These are phyloP conservation scores for Poliocrania exsul DNA, from an alignment of 2,797 vertebrate genomes.

Conservation along the genomic window DNA sequence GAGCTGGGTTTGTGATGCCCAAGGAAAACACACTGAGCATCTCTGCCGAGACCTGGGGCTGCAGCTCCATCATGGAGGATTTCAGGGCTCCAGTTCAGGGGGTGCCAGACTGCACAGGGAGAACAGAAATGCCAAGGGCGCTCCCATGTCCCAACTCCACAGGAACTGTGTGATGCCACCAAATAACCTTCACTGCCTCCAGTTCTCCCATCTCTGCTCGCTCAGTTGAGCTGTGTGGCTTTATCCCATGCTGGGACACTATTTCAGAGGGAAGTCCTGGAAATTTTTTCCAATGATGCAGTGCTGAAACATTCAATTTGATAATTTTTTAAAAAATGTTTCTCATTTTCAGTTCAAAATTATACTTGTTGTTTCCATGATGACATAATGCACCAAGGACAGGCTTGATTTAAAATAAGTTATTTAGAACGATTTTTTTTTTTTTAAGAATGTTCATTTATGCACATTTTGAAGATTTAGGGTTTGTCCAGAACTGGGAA, in stretches of 20 bases:
- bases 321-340: not conserved
- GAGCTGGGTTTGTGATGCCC: not conserved
- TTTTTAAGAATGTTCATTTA: not conserved
- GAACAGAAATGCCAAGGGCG: not conserved
- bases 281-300: not conserved
- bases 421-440: not conserved
- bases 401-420: not conserved
- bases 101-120: accelerated
- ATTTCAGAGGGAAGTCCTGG: not conserved
- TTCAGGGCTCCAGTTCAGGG: not conserved
- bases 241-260: accelerated
- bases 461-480: not conserved
- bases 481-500: not conserved
- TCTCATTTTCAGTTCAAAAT: not conserved
- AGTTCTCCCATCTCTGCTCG: accelerated
- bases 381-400: not conserved
- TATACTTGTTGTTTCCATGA: not conserved
- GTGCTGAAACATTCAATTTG: not conserved
- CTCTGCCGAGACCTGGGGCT: not conserved
- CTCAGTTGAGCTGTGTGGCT: not conserved
- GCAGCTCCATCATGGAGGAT: not conserved
- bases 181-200: not conserved
- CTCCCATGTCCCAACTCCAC: accelerated
- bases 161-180: accelerated
- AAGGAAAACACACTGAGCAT: not conserved